Percentiles rank a stretch among this genome's conserved stretches.
Evolutionary conservation across 2,113 vertebrate genomes (phyloP).

Genomic region (Nothobranchius furzeri): DNA sequence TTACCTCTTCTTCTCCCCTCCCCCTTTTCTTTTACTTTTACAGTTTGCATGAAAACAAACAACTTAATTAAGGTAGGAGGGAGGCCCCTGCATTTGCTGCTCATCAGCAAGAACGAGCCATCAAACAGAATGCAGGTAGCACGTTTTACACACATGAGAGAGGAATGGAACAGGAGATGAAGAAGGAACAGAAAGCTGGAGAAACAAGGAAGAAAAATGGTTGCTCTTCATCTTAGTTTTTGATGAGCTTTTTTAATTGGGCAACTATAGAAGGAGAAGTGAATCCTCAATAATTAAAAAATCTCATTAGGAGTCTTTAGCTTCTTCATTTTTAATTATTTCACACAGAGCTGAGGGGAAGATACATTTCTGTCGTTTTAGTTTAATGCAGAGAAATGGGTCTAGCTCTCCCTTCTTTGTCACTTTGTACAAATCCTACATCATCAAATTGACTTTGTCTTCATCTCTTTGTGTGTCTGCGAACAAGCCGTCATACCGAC

Average conservation of each 20-base stretch:
- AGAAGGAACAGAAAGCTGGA: constrained; percentile 6
- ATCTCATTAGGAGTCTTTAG: constrained; percentile 84
- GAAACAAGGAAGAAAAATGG: constrained; percentile 26
- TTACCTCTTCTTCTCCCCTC: constrained; percentile 12
- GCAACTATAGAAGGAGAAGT: constrained; percentile 77
- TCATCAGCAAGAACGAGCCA: constrained; percentile 64
- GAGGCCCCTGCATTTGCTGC: constrained; percentile 43
- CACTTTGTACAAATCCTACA: constrained; percentile 32
- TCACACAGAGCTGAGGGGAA: constrained; percentile 65
- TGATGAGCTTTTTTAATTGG: constrained; percentile 82
- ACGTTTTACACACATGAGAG: neutral
- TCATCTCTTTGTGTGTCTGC: constrained; percentile 2
- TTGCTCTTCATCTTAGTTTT: constrained; percentile 71
- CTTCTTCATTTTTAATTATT: constrained; percentile 81
- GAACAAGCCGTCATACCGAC: too few relatives aligned
- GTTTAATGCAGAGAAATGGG: constrained; percentile 66
- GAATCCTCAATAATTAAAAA: constrained; percentile 86
- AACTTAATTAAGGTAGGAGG: constrained; percentile 67
- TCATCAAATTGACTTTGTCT: constrained; percentile 49
- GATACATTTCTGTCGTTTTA: constrained; percentile 68
- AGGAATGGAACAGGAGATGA: constrained; percentile 11
- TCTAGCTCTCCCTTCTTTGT: constrained; percentile 38
- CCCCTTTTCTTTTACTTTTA: constrained; percentile 28
- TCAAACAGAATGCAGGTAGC: constrained; percentile 68
- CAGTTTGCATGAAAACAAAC: constrained; percentile 41